These are phyloP conservation scores for Goniozus legneri DNA, from an alignment of 1,140 invertebrate species.

Conservation along the genomic window DNA sequence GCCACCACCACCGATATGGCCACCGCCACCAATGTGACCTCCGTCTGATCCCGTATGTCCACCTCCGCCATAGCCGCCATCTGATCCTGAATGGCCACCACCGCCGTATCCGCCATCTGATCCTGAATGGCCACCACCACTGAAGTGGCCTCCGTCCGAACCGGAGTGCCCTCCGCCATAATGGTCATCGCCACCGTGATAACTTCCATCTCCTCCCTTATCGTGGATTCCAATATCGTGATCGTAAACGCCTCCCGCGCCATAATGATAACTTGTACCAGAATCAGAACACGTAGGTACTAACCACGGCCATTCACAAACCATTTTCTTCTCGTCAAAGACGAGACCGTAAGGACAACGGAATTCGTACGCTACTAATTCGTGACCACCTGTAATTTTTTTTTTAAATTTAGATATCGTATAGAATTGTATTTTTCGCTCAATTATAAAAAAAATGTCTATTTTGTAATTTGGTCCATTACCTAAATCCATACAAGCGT, in stretches of 20 bases:
- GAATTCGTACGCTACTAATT: conserved; percentile 74
- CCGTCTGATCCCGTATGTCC: neutral
- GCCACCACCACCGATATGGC: neutral
- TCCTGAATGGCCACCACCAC: conserved; percentile 1
- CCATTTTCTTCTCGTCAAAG: conserved; percentile 68
- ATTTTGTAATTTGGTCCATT: conserved; percentile 18
- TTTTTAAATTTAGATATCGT: conserved; percentile 1
- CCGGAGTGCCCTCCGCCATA: neutral
- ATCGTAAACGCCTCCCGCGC: neutral
- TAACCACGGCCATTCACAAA: conserved; percentile 82
- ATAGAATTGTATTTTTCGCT: neutral
- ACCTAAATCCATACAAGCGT: conserved; percentile 75
- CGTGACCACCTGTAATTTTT: conserved; percentile 33
- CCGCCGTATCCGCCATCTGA: neutral
- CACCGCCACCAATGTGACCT: neutral
- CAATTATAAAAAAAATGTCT: neutral
- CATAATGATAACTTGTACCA: conserved; percentile 19
- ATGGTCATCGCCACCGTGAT: neutral
- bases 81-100: neutral
- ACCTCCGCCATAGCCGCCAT: neutral
- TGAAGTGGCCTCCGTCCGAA: neutral
- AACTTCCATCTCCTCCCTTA: neutral
- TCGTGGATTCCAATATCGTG: neutral
- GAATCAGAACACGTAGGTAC: conserved; percentile 64
- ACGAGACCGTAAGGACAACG: conserved; percentile 78